Evolutionary conservation across 2,888 invertebrate species (phyloP), one percentile per base, ranked within the genome.

Genomic region (Pandemis corylana): DNA sequence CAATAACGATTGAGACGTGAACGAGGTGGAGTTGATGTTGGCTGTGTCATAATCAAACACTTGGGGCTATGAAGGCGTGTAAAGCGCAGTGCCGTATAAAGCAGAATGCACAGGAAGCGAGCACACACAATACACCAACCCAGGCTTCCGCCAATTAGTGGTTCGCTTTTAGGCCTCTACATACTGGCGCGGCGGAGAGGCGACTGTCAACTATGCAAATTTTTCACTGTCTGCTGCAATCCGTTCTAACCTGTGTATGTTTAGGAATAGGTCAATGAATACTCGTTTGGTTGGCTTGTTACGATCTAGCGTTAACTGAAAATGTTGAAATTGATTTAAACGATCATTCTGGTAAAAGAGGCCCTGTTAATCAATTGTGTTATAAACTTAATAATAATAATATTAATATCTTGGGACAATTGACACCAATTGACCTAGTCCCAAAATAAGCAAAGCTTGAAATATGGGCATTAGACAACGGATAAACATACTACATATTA

Each of bases 101-200:
- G 13, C 41, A 12, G 41, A 49, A 67, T 36, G 41, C 9, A 15
- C 28, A 66, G 36, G 10, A 41, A 53, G 51, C n/a, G 12, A 28
- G 15, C 66, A 41, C 28, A 59, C 59, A 59, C 10, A 28, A 59
- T 10, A 28, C 59, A 46, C 46, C 9, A n/a, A 13, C 41, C 49
- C 9, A n/a, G 28, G 51, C 49, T 49, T 41, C 66, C 66, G 51
- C 51, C 66, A 66, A 66, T 66, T 66, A 66, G 66, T 53, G 51
- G 51, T 4, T 41, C 51, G 51, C 49, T 28, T 66, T 66, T 36
- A 66, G 51, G n/a, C 51, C 51, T 4, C 13, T 28, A 13, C 49
- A 65, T 46, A 28, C 46, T 46, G 7, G 12, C 20, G 0, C 46
- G 7, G 12, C 20, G 1, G 64, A 44, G 46, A 12, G 20, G 10